Evolutionary conservation across 2,888 invertebrate genomes (phyloP), one percentile per base, ranked within the genome.

Genomic region (Drosophila aldrichi): DNA sequence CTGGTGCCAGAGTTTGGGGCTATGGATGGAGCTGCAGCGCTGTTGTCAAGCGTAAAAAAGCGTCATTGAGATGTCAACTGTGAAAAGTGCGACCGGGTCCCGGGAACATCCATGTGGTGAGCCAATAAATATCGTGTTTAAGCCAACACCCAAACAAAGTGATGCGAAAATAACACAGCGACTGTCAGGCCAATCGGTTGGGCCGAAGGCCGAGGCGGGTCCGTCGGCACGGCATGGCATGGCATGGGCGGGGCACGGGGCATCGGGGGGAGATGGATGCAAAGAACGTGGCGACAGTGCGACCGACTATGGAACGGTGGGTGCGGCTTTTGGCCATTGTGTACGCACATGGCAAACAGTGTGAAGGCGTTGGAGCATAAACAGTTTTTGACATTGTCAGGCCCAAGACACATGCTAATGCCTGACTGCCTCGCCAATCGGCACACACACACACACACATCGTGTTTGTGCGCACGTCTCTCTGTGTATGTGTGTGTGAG

Each of bases 331-430:
- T 38, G 62, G 55, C 85, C 59, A 82, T 84, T 82, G 88, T 85
- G 67, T 74, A 76, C 70, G 70, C 76, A 78, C 67, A 81, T 80
- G 83, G 81, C 75, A 72, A 81, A 80, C 81, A 86, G 87, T 74
- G 79, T 64, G 66, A 77, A 87, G 84, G 84, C 84, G 89, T 84
- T 81, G 87, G 79, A 83, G 89, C 84, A 84, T 85, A 79, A 85
- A 89, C 89, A 84, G 82, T 89, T 85, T 89, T 89, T 81, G 89
- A 87, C 88, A 89, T 80, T 89, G 88, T 74, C 85, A 74, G 86
- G 73, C 86, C 82, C 67, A 83, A 89, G 84, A 89, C 84, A 89
- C 84, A 83, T 83, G 83, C 87, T 83, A 88, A 88, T 83, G 83
- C 78, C 72, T 52, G 81, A 68, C 79, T 61, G 58, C 51, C 58